Evolutionary conservation across 2,888 invertebrate genomes (phyloP), one percentile per base, ranked within the genome.

Genomic region (Phragmatobia fuliginosa): DNA sequence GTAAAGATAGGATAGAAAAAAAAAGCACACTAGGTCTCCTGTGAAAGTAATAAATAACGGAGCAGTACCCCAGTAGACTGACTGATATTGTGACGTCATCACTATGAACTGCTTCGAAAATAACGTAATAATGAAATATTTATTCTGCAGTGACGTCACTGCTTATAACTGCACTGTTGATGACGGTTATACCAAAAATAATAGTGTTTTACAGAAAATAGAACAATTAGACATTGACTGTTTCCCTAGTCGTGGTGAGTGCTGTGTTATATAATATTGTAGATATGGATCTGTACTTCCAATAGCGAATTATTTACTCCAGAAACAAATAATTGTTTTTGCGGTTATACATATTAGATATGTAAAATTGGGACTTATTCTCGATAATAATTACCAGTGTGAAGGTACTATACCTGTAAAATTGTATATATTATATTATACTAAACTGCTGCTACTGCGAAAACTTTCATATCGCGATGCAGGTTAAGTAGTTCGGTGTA

Each of bases 251-350:
- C 4, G 38, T 62, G 38, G 16, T 38, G 18, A 28, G 21, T 41
- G 18, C 18, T 25, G 31, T 62, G 62, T 62, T 21, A 41, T 31
- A 33, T 64, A 56, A 33, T 52, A 21, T 79, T 72, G 75, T 79
- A 73, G 65, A 70, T 67, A 66, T 56, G 60, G 45, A 67, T 36
- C 41, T 75, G 71, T 79, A 77, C 73, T 75, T 70, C 68, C 72
- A 75, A 56, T 76, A 74, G 71, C 31, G 21, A 66, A 64, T 64
- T 45, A 64, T 67, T 75, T 69, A 70, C 25, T 56, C 21, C 11
- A 21, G 14, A 45, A 70, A 76, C 38, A 41, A 62, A 67, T 60
- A 18, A 41, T 14, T 38, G 18, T 41, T 41, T 18, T 41, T 5
- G 6, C 41, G 2, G 18, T 41, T 41, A 41, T 18, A 41, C 18